Conservation (phyloP, 1,140 invertebrate species). For the Eueides isabella region DNA sequence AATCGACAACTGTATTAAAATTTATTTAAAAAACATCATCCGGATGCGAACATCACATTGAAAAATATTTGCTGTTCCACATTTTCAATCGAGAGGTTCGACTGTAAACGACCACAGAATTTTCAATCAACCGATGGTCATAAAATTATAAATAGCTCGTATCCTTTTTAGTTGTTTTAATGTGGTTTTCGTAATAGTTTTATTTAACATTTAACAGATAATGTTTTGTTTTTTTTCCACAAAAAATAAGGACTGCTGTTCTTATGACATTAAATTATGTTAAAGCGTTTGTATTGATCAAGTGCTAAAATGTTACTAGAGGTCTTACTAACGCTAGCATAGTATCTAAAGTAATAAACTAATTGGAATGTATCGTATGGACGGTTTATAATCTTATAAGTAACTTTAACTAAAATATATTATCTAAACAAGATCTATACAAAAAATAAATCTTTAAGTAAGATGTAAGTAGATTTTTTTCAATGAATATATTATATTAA, state of each 20-base stretch:
- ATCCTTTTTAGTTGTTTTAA: neutral
- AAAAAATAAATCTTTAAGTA: neutral
- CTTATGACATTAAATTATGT: neutral
- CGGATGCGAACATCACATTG: neutral
- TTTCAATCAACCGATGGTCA: conserved; percentile 7
- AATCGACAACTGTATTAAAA: neutral
- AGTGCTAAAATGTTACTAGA: neutral
- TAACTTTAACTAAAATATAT: neutral
- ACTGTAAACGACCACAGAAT: conserved; percentile 1
- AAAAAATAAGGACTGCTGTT: too few relatives aligned
- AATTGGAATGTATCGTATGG: conserved; percentile 68
- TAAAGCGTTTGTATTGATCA: conserved; percentile 11
- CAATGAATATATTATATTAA: too few relatives aligned
- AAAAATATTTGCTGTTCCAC: neutral
- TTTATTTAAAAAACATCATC: neutral
- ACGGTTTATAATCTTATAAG: conserved; percentile 35
- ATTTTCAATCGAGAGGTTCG: neutral
- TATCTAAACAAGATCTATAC: neutral
- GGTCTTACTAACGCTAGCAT: neutral
- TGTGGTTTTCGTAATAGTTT: neutral
- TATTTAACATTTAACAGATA: neutral
- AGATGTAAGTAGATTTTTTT: neutral
- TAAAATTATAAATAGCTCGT: neutral
- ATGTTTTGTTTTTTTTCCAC: too few relatives aligned
- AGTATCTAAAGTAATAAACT: neutral